Conservation (phyloP, 1,140 invertebrate genomes). For the Trichonephila inaurata region DNA sequence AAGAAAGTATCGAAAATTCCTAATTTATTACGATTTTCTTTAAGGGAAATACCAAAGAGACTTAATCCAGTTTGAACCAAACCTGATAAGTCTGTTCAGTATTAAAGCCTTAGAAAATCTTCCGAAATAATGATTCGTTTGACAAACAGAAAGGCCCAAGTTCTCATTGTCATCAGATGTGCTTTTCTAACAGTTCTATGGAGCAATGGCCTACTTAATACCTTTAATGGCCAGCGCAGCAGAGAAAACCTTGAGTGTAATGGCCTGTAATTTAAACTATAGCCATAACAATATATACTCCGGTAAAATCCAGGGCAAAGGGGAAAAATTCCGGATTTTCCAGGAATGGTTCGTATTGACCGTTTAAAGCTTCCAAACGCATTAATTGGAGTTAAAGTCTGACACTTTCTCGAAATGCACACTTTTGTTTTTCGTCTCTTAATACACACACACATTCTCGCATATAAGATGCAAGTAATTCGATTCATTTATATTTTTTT, state of each 20-base stretch:
- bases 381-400: conserved; percentile 74
- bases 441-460: not conserved
- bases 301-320: conserved; percentile 12
- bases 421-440: not conserved
- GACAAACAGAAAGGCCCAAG: conserved; percentile 50
- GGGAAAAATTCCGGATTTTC: conserved; percentile 56
- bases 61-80: conserved; percentile 24
- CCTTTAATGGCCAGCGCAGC: conserved; percentile 61
- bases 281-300: conserved; percentile 59
- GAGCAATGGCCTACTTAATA: conserved; percentile 35
- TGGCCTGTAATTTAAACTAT: conserved; percentile 68
- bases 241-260: conserved; percentile 36
- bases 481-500: conserved; percentile 7
- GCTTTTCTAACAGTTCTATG: conserved; percentile 36
- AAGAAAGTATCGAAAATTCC: too few relatives aligned
- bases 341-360: conserved; percentile 18
- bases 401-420: not conserved
- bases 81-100: not conserved
- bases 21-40: not conserved
- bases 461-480: conserved; percentile 37
- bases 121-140: conserved; percentile 43
- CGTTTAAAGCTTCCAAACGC: conserved; percentile 39
- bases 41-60: not conserved
- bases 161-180: conserved; percentile 55
- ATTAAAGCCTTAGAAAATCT: not conserved